Conservation (phyloP, 2,888 invertebrate species). For the Limenitis camilla region DNA sequence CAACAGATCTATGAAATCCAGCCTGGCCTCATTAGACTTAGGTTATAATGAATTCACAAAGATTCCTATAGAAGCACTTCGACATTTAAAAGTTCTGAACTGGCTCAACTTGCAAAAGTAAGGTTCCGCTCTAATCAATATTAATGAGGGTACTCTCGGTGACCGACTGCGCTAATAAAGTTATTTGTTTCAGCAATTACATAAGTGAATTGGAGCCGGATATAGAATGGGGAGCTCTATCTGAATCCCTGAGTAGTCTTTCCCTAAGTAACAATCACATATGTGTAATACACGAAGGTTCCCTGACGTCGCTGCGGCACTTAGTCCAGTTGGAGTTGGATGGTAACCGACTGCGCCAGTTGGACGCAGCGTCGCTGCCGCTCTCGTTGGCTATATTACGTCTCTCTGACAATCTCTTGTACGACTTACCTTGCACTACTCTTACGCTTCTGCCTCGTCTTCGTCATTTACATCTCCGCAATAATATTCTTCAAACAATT, state of each 20-base stretch:
- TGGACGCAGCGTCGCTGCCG: conserved; percentile 76
- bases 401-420: conserved; percentile 78
- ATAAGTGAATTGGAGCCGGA: conserved; percentile 54
- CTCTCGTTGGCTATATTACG: conserved; percentile 76
- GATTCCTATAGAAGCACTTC: conserved; percentile 78
- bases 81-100: conserved; percentile 77
- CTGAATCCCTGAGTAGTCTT: conserved; percentile 80
- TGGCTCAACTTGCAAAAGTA: conserved; percentile 87
- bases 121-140: conserved; percentile 19
- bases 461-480: conserved; percentile 77
- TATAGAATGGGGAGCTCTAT: conserved; percentile 81
- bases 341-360: conserved; percentile 77
- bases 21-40: conserved; percentile 84
- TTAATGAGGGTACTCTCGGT: no score
- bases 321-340: conserved; percentile 78
- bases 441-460: conserved; percentile 73
- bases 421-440: conserved; percentile 72
- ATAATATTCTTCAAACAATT: conserved; percentile 41
- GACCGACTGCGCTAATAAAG: no score
- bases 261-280: conserved; percentile 86
- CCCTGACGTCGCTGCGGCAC: conserved; percentile 77
- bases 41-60: conserved; percentile 83
- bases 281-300: conserved; percentile 52
- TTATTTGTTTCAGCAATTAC: conserved; percentile 77
- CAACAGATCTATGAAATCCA: conserved; percentile 85